Base-by-base conservation (phyloP, 2,888 invertebrate genomes). In the Cerastis rubricosa region DNA sequence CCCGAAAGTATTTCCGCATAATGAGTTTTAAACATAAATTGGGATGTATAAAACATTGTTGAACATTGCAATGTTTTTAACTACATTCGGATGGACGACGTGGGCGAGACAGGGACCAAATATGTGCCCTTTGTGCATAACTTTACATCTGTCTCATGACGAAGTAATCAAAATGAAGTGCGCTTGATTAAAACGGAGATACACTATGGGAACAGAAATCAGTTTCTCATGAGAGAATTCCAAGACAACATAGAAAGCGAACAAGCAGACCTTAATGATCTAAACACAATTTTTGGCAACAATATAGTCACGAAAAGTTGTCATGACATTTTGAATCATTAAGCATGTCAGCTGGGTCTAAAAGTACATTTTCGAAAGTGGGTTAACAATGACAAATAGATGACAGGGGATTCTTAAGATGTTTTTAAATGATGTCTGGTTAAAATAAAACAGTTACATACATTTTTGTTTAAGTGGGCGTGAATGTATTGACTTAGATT, bases 311-410 rank as follows among this genome's bases (percentile, higher is more conserved):
- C 90, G 91, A 90, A 88, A 89, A 90, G 86, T 90, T n/a, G 89
- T 90, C 90, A 89, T 88, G 90, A 87, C 88, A 91, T 90, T 88
- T 87, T 77, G 83, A 87, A 92, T 91, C 92, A 93, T 94, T 93
- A 93, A 88, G 88, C 90, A 91, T 90, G 90, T 88, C 90, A 87
- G 87, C 69, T 74, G 78, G 85, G 79, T 87, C 87, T 85, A 87
- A 90, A 89, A 88, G 88, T 85, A 90, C 88, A 88, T 81, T 85
- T 83, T 88, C 80, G 88, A 91, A 94, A 92, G 91, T 93, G 82
- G 94, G 94, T 91, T 91, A 92, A 90, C 91, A 90, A 91, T 92
- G 93, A 93, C 91, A 91, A 93, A 93, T 93, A 90, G 91, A 89
- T 84, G 89, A 91, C 87, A 89, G 85, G 78, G 82, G 85, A 89